phyloP scores from a whole-genome alignment of 2,888 invertebrate genomes.

The Caenorhabditis imperialis region DNA sequence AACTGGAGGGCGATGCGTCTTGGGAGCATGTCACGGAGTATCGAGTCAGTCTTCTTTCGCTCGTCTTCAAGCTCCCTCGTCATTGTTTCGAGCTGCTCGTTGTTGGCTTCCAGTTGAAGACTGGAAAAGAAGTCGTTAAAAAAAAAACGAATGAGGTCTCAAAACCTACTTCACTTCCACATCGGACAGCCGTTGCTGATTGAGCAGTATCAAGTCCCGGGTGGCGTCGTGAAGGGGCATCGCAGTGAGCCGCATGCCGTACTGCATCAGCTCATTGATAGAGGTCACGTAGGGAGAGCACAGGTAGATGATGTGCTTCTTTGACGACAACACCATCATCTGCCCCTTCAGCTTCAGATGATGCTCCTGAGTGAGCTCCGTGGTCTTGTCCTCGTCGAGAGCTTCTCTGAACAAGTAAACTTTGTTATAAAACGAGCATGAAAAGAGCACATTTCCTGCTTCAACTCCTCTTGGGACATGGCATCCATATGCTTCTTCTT shows the following conservation, averaged over 20 bases:
- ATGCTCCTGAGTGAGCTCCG: constrained; percentile 42
- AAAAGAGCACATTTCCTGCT: constrained; percentile 26
- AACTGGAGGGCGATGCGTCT: constrained; percentile 77
- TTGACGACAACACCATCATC: constrained; percentile 71
- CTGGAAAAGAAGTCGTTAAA: constrained; percentile 62
- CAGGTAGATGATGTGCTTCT: constrained; percentile 71
- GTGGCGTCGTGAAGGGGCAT: constrained; percentile 78
- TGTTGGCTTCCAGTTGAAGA: constrained; percentile 79
- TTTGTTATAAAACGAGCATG: too few relatives aligned
- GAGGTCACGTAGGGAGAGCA: constrained; percentile 77
- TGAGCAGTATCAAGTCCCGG: constrained; percentile 76
- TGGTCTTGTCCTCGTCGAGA: constrained; percentile 10
- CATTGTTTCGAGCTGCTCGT: constrained; percentile 77
- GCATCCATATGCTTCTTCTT: constrained; percentile 39
- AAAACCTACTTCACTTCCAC: constrained; percentile 77
- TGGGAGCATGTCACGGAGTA: constrained; percentile 79
- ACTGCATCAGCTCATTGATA: constrained; percentile 74
- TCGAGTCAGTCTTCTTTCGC: constrained; percentile 71
- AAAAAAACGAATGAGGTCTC: too few relatives aligned
- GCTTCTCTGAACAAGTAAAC: constrained; percentile 16
- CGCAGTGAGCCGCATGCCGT: constrained; percentile 71
- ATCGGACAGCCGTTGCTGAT: constrained; percentile 75
- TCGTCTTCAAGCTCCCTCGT: constrained; percentile 75
- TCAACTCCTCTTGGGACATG: constrained; percentile 22
- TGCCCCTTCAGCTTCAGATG: too few relatives aligned